Evolutionary conservation across 1,140 invertebrate genomes (phyloP).

Genomic region (Eciton burchellii): DNA sequence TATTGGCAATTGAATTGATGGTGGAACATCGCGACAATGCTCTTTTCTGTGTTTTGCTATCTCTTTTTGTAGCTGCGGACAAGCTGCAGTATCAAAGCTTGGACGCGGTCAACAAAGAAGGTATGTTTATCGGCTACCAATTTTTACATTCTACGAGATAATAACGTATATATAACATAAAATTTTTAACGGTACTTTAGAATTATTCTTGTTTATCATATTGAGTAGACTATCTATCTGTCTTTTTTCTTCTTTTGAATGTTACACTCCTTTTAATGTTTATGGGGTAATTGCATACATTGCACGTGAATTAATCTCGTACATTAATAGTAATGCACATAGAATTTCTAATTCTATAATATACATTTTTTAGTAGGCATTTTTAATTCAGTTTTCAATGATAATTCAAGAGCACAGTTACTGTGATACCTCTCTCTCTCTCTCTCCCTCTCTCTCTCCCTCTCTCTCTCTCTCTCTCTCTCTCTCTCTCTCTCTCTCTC

Average conservation of each 20-base stretch:
- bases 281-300: constrained; percentile 18
- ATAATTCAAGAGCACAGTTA: too few relatives aligned
- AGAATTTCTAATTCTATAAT: too few relatives aligned
- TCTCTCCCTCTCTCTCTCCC: not conserved
- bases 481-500: not conserved
- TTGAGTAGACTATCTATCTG: constrained; percentile 12
- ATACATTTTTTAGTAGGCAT: too few relatives aligned
- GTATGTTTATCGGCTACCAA: constrained; percentile 82
- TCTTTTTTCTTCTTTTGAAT: constrained; percentile 31
- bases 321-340: not conserved
- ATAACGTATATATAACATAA: not conserved
- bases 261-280: constrained; percentile 14
- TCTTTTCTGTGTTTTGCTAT: constrained; percentile 80
- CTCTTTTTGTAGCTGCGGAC: constrained; percentile 86
- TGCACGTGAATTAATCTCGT: constrained; percentile 35
- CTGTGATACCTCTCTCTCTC: too few relatives aligned
- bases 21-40: constrained; percentile 48
- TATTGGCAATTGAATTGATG: constrained; percentile 40
- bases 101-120: constrained; percentile 88
- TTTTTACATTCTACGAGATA: constrained; percentile 39
- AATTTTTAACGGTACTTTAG: constrained; percentile 30
- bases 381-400: too few relatives aligned
- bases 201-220: constrained; percentile 8
- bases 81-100: constrained; percentile 88
- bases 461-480: not conserved